Evolutionary conservation across 2,888 invertebrate genomes (phyloP).

Genomic region (Drymonia ruficornis): DNA sequence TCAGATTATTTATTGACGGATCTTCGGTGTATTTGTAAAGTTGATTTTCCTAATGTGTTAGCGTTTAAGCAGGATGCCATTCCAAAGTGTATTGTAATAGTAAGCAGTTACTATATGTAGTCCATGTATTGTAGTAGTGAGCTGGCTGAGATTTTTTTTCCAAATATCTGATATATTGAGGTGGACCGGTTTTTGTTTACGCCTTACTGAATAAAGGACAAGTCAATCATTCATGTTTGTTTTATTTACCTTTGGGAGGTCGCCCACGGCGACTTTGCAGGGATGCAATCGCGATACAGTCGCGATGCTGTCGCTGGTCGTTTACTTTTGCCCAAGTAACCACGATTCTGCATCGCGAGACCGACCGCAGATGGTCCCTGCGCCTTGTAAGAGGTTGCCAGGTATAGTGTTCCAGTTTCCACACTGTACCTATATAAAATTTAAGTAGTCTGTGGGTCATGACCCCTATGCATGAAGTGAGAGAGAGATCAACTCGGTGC

Average conservation of each 20-base stretch:
- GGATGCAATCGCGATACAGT: no score
- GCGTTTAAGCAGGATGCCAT: constrained; percentile 73
- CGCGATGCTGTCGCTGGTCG: no score
- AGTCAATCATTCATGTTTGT: constrained; percentile 45
- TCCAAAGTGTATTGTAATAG: constrained; percentile 73
- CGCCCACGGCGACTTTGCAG: no score
- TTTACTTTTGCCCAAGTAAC: no score
- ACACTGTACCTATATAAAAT: no score
- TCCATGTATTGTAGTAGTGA: constrained; percentile 57
- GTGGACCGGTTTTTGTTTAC: constrained; percentile 78
- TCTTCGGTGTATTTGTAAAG: constrained; percentile 69
- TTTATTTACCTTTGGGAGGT: constrained; percentile 33
- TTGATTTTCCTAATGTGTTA: constrained; percentile 63
- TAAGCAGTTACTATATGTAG: constrained; percentile 56
- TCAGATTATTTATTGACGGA: constrained; percentile 80
- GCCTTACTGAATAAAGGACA: constrained; percentile 80
- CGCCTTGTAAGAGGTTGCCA: no score
- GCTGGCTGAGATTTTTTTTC: constrained; percentile 65
- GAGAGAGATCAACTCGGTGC: no score
- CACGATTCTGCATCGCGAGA: no score
- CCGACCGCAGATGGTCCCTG: no score
- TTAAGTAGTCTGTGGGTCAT: no score
- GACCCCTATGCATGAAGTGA: no score
- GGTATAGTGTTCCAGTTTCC: no score
- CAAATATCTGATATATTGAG: constrained; percentile 54